Base-by-base conservation (phyloP, 1,140 invertebrate genomes). In the Diorhabda carinulata region DNA sequence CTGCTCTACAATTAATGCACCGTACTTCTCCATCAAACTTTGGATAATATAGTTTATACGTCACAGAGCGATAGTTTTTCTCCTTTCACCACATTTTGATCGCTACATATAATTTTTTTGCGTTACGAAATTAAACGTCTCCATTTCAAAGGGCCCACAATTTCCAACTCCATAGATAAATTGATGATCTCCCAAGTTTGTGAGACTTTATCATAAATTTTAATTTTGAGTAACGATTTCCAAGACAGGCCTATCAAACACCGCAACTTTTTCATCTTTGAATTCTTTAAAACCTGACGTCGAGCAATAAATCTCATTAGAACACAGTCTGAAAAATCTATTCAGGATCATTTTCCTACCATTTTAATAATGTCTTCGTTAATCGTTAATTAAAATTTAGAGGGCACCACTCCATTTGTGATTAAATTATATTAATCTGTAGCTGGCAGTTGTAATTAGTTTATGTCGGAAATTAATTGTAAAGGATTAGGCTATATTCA, bases 321-420 rank as follows among this genome's bases (percentile, higher is more conserved):
- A 52, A 8, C 47, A 52, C 47, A 52, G 6, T 52, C 47, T 52
- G 47, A 52, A 52, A 52, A 52, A 52, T 52, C 47, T 52, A 52
- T 52, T 52, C 47, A 52, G n/a, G 47, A 52, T 52, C 47, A 52
- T 52, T 52, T 52, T 52, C 47, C 6, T 52, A 52, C n/a, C 47
- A 52, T n/a, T 52, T 52, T 52, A 52, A 52, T 52, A 8, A 52
- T 52, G 47, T 52, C 47, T 52, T 25, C 25, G 25, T 52, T 52
- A 52, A 52, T 52, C 47, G 47, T 52, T 52, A 52, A 52, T 52
- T 52, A 52, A 52, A 52, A 52, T 52, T 52, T 52, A n/a, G 47
- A 52, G 47, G 47, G 47, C 47, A 52, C 47, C 47, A 52, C 47
- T 52, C n/a, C 47, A 4, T 52, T 52, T 52, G 3, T 8, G 47